A percentile compares a stretch with the other conserved stretches of the same genome.
These are phyloP conservation scores for Phymanthus crucifer DNA, from an alignment of 92 coral and sea anemone genomes.

Conservation along the genomic window DNA sequence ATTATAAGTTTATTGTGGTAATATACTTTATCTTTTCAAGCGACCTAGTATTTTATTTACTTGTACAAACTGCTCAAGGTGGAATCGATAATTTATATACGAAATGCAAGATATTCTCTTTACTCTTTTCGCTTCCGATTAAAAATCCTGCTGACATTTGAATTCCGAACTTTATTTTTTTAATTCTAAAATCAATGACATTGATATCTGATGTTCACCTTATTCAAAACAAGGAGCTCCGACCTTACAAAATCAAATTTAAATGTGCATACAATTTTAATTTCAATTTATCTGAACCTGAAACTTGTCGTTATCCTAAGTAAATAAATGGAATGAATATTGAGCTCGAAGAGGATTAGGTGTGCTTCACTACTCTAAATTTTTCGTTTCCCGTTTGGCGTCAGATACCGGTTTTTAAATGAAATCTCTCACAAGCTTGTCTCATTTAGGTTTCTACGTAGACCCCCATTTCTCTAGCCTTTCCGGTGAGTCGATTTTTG, in stretches of 20 bases:
- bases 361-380: neutral
- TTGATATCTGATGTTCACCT: neutral
- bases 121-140: neutral
- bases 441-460: neutral
- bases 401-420: neutral
- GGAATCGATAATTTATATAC: neutral
- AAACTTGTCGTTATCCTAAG: neutral
- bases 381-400: neutral
- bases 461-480: neutral
- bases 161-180: neutral
- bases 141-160: neutral
- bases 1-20: neutral
- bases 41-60: constrained; percentile 1
- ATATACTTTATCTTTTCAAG: neutral
- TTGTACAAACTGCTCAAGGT: constrained; percentile 2
- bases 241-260: neutral
- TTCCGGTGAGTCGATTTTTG: neutral
- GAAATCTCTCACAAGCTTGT: neutral
- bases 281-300: neutral
- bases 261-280: neutral
- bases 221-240: neutral
- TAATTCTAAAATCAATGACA: neutral
- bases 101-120: neutral
- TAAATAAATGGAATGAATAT: neutral
- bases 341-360: neutral